Conservation (phyloP, 2,797 vertebrate genomes). For the Australoheros facetus region DNA sequence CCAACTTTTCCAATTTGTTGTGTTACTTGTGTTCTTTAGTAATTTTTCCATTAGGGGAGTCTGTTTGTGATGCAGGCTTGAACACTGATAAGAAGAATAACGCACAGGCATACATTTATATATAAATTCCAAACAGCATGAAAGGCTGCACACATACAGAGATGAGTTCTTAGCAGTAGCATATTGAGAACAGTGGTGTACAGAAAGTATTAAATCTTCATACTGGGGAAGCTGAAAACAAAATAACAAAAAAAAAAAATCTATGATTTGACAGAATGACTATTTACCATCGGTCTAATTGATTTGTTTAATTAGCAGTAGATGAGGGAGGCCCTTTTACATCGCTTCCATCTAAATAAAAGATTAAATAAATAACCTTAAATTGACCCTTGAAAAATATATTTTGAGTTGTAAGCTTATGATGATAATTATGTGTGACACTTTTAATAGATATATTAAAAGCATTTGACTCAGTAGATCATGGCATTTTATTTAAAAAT, state of each 20-base stretch:
- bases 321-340: background rate
- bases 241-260: too few species aligned
- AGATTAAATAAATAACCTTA: background rate
- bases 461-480: too few species aligned
- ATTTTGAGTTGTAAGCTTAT: background rate
- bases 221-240: too few species aligned
- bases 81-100: background rate
- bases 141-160: too few species aligned
- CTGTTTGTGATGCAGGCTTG: background rate
- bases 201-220: too few species aligned
- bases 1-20: background rate
- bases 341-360: background rate
- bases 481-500: too few species aligned
- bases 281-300: too few species aligned
- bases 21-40: constrained; percentile 8
- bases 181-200: too few species aligned
- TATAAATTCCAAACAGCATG: background rate
- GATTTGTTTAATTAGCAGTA: background rate
- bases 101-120: too few species aligned
- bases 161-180: too few species aligned
- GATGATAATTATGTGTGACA: background rate
- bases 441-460: too few species aligned
- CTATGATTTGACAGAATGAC: too few species aligned
- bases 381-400: background rate
- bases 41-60: background rate